Percentiles rank a stretch among this genome's conserved stretches.
These are phyloP conservation scores for Onychorhynchus coronatus DNA, from an alignment of 2,113 vertebrate species.

Conservation along the genomic window DNA sequence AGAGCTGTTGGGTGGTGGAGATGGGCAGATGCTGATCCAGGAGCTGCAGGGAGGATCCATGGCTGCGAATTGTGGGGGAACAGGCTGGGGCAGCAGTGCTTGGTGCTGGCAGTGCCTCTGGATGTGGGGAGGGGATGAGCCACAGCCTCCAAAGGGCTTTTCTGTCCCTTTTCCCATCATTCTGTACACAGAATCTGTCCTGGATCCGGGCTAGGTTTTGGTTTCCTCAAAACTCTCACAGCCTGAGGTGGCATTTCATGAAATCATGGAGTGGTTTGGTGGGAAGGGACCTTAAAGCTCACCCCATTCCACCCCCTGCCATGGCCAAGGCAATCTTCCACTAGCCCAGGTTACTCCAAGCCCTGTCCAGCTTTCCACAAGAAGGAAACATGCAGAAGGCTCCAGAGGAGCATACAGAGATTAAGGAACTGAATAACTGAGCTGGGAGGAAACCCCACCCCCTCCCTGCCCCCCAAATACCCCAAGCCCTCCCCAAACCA, in stretches of 20 bases:
- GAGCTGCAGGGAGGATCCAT: background rate
- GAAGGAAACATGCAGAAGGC: background rate
- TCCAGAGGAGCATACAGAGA: background rate
- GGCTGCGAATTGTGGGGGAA: background rate
- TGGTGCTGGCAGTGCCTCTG: rapidly evolving
- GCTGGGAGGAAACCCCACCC: background rate
- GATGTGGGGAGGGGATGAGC: background rate
- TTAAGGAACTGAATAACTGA: background rate
- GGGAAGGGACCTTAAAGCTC: too few species aligned
- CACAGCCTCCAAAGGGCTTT: background rate
- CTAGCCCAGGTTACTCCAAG: too few species aligned
- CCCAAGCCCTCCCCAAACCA: background rate
- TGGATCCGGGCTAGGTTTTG: too few species aligned
- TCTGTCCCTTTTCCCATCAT: background rate
- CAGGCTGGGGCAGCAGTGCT: background rate
- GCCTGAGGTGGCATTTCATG: too few species aligned
- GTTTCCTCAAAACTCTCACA: too few species aligned
- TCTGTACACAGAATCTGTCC: background rate
- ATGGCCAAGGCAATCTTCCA: too few species aligned
- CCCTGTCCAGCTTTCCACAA: background rate
- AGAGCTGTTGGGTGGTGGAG: background rate
- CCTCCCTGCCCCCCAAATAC: background rate
- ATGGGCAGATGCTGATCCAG: background rate
- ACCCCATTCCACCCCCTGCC: too few species aligned
- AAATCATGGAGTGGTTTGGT: too few species aligned